phyloP scores from a whole-genome alignment of 64 coral and sea anemone species.

The Actinia tenebrosa region DNA sequence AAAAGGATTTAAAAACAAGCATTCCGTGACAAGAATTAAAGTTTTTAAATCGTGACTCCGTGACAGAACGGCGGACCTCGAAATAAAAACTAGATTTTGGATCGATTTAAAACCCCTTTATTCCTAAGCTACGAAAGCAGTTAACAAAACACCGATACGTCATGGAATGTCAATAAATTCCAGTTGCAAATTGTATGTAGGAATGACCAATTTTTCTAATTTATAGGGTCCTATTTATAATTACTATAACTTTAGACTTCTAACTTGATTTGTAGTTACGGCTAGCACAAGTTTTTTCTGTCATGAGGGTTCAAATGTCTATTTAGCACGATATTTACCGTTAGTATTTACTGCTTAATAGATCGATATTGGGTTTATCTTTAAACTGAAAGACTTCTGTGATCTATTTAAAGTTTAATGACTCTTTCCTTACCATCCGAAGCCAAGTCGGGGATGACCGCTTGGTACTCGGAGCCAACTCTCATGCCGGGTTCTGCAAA shows the following conservation, averaged over 20 bases:
- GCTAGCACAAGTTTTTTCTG: conserved; percentile 1
- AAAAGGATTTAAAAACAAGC: not conserved
- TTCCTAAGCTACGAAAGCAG: not conserved
- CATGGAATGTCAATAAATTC: not conserved
- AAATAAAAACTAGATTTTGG: not conserved
- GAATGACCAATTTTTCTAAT: not conserved
- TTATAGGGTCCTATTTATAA: not conserved
- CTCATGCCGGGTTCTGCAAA: conserved; percentile 77
- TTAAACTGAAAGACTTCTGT: conserved; percentile 22
- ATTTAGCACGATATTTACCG: conserved; percentile 7
- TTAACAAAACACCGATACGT: not conserved
- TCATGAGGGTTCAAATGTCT: not conserved
- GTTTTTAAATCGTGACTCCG: conserved; percentile 23
- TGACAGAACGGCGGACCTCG: conserved; percentile 12
- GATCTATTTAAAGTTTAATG: conserved; percentile 42
- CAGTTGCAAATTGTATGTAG: not conserved
- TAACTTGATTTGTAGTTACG: not conserved
- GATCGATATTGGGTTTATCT: conserved; percentile 27
- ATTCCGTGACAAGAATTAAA: conserved; percentile 18
- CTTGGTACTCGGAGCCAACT: conserved; percentile 76
- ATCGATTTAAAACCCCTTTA: not conserved
- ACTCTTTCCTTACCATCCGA: conserved; percentile 41
- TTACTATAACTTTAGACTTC: not conserved
- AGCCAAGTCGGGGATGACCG: conserved; percentile 50
- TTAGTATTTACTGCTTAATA: conserved; percentile 20